Base-by-base conservation (phyloP, 2,888 invertebrate species). In the Pasiphila rectangulata region DNA sequence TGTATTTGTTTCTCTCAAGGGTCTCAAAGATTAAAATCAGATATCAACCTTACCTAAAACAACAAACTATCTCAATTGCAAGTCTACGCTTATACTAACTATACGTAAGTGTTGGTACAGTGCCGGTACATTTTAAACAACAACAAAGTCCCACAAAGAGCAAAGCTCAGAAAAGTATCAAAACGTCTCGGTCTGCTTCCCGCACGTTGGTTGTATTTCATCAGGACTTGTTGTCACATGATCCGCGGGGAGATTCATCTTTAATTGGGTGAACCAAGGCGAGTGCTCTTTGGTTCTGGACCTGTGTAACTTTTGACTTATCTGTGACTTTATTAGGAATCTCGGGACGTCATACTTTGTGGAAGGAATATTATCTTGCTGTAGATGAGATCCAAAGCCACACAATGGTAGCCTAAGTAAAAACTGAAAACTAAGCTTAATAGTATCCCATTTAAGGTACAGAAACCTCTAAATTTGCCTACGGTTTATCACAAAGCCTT, bases 241-340 rank as follows among this genome's bases (percentile, higher is more conserved):
- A 83, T 83, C 75, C 75, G 71, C 74, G 75, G 76, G 65, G 73
- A 80, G 82, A 81, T 83, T 82, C 83, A 79, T 82, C 80, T 83
- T 83, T 84, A 83, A 83, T 84, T 85, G 83, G 83, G 79, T 78
- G 79, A 80, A 75, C 66, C 68, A 58, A 65, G 61, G 63, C 59
- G 65, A 64, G 69, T 63, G 63, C 63, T 57, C 60, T 69, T 72
- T 67, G 64, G 65, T 59, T 69, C 56, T 60, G 61, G 60, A 47
- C 66, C 64, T 70, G 10, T 20, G 43, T 21, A 37, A 45, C 63
- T 57, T 59, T 69, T 72, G 67, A 61, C 63, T 57, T 69, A 45
- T 45, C 57, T 61, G 63, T 62, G 51, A 67, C 65, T 71, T 75
- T 75, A 73, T 76, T 73, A 71, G 61, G 65, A 64, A 63, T 52